Conservation (phyloP, 2,797 vertebrate species). For the Premnoplex brunnescens region DNA sequence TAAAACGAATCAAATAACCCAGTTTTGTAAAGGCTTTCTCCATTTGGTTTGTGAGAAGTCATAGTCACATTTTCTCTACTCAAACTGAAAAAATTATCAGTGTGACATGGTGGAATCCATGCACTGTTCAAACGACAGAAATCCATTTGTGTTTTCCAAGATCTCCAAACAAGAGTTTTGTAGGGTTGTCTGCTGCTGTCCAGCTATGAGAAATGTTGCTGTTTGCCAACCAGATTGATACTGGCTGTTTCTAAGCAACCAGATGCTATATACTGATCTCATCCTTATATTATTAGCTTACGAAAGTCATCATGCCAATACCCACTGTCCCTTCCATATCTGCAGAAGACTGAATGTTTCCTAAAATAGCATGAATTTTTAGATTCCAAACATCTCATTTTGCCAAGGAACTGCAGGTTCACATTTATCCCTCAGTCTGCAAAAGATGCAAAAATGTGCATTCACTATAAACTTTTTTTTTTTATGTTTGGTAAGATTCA, state of each 20-base stretch:
- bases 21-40: background rate
- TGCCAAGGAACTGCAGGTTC: background rate
- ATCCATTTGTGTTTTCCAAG: background rate
- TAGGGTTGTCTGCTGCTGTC: background rate
- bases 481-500: background rate
- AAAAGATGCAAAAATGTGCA: background rate
- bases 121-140: background rate
- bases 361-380: background rate
- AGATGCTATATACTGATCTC: background rate
- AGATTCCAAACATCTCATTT: background rate
- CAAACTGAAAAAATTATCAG: background rate
- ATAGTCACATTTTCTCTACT: background rate
- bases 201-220: background rate
- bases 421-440: background rate
- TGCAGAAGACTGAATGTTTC: background rate
- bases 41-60: background rate
- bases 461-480: background rate
- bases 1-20: background rate
- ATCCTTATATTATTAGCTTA: background rate
- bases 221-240: background rate
- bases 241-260: background rate
- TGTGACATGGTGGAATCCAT: accelerated
- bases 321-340: background rate
- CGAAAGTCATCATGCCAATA: background rate
- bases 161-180: background rate